These are phyloP conservation scores for Lycaena phlaeas DNA, from an alignment of 2,888 invertebrate species.

Conservation along the genomic window DNA sequence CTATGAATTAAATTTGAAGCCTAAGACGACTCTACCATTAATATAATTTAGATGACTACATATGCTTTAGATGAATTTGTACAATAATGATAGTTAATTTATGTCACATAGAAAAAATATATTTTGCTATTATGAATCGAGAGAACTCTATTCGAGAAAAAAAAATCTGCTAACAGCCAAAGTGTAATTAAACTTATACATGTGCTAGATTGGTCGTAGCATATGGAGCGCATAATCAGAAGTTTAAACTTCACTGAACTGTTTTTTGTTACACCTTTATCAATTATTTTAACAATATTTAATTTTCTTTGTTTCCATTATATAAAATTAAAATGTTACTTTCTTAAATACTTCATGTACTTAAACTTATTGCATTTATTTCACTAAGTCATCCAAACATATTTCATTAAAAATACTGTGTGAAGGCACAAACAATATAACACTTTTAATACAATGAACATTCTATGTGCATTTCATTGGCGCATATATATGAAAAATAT, in stretches of 20 bases:
- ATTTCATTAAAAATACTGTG: slow-evolving; percentile 39
- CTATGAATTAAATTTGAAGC: slow-evolving; percentile 12
- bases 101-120: background rate
- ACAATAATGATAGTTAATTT: background rate
- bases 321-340: no score
- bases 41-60: background rate
- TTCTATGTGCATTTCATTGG: slow-evolving; percentile 22
- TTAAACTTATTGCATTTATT: slow-evolving; percentile 37
- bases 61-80: background rate
- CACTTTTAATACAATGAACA: slow-evolving; percentile 26
- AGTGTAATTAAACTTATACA: no score
- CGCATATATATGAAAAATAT: slow-evolving; percentile 28
- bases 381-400: slow-evolving; percentile 38
- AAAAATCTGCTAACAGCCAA: no score
- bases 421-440: slow-evolving; percentile 62
- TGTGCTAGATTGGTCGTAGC: no score
- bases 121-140: background rate
- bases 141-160: no score
- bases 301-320: no score
- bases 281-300: no score
- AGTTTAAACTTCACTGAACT: no score
- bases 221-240: no score
- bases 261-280: no score
- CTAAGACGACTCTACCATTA: background rate
- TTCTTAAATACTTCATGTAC: no score